A percentile compares a stretch with the other conserved stretches of the same genome.
Conservation (phyloP, 2,113 vertebrate genomes). For the Sinocyclocheilus anophthalmus region DNA sequence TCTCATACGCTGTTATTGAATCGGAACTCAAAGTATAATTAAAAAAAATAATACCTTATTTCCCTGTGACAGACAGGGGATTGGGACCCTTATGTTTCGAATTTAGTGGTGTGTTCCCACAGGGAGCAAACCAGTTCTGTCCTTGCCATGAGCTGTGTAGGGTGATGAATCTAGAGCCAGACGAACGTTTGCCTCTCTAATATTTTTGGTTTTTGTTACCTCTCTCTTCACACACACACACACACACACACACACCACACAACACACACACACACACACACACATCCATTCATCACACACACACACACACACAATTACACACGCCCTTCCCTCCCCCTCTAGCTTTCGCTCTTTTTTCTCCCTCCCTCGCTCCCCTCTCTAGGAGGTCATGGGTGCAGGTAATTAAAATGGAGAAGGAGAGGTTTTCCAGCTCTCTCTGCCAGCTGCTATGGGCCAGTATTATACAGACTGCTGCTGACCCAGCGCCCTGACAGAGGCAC, state of each 20-base stretch:
- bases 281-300: too few relatives aligned
- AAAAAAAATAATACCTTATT: background rate
- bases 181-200: background rate
- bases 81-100: background rate
- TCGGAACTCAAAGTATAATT: background rate
- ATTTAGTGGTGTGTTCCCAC: background rate
- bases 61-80: background rate
- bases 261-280: constrained; percentile 18
- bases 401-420: constrained; percentile 66
- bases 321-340: constrained; percentile 31
- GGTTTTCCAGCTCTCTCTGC: constrained; percentile 19
- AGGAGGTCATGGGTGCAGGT: constrained; percentile 62
- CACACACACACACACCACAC: background rate
- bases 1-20: background rate
- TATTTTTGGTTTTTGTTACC: background rate
- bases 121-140: background rate
- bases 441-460: constrained; percentile 41
- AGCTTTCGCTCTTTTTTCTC: constrained; percentile 64
- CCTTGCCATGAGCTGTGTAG: background rate
- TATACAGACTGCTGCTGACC: constrained; percentile 1
- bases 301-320: constrained; percentile 29
- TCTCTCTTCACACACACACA: background rate
- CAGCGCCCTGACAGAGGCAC: constrained; percentile 25
- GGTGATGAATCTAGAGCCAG: background rate
- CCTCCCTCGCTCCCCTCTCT: constrained; percentile 35